phyloP scores from a whole-genome alignment of 2,797 vertebrate genomes.

The Malacoctenus gilli region DNA sequence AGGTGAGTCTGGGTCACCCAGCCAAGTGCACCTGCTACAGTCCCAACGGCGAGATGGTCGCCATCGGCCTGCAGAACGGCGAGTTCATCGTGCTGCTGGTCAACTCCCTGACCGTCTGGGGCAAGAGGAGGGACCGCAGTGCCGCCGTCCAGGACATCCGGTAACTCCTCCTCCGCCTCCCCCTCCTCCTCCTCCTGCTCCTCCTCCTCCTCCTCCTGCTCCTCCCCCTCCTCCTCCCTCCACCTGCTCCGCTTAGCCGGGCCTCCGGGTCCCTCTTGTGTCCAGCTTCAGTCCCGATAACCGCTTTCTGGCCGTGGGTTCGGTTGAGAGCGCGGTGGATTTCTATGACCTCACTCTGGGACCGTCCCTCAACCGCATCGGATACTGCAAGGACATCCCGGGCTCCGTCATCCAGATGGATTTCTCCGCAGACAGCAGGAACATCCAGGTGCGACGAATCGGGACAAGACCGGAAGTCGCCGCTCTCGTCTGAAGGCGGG shows the following conservation, averaged over 20 bases:
- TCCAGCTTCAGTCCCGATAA: conserved; percentile 94
- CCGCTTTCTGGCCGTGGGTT: conserved; percentile 91
- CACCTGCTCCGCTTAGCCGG: no score
- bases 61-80: conserved; percentile 95
- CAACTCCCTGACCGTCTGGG: conserved; percentile 94
- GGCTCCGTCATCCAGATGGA: conserved; percentile 94
- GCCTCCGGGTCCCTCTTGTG: no score
- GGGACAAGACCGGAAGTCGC: no score
- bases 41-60: conserved; percentile 93
- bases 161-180: conserved; percentile 72
- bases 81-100: conserved; percentile 93
- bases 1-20: conserved; percentile 90
- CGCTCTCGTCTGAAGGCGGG: no score
- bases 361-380: conserved; percentile 90
- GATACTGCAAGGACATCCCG: conserved; percentile 95
- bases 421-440: conserved; percentile 93
- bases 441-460: conserved; percentile 85
- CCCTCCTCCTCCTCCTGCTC: no score
- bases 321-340: conserved; percentile 91
- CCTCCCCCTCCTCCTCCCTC: no score
- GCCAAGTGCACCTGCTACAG: conserved; percentile 91
- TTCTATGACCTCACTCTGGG: conserved; percentile 96
- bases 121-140: conserved; percentile 94
- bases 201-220: no score
- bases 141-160: conserved; percentile 91